Conservation (phyloP, 2,113 vertebrate species). For the Nibea coibor region DNA sequence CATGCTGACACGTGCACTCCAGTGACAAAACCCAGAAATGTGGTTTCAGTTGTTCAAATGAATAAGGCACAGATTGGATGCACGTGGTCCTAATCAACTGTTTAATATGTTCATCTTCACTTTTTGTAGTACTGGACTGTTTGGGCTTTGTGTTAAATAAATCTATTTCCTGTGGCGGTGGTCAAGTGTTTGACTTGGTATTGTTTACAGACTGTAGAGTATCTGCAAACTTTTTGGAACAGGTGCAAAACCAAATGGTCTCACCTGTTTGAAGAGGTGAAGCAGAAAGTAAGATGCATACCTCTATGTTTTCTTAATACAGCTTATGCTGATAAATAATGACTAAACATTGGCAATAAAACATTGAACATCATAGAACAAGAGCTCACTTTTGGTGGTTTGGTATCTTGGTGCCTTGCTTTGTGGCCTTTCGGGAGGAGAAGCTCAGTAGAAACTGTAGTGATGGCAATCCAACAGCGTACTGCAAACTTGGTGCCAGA, state of each 20-base stretch:
- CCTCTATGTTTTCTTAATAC: too few species aligned
- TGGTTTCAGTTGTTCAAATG: constrained; percentile 24
- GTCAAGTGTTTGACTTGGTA: background rate
- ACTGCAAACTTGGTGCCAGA: too few species aligned
- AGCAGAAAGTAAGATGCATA: background rate
- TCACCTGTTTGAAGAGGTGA: background rate
- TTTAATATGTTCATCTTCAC: background rate
- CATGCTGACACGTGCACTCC: constrained; percentile 63
- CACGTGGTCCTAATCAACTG: constrained; percentile 15
- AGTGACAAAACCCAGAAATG: constrained; percentile 55
- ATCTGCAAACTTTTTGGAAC: background rate
- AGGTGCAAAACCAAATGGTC: background rate
- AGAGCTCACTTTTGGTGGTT: too few species aligned
- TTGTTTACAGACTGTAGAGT: background rate
- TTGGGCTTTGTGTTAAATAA: background rate
- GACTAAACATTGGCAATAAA: too few species aligned
- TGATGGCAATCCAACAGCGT: too few species aligned
- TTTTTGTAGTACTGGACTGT: background rate
- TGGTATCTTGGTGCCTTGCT: too few species aligned
- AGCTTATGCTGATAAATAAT: too few species aligned
- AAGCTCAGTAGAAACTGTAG: too few species aligned
- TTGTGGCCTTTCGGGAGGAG: too few species aligned
- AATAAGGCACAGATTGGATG: constrained; percentile 24
- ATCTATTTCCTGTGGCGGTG: background rate
- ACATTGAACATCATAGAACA: too few species aligned